Evolutionary conservation across 2,113 vertebrate species (phyloP).

Genomic region (Echinops telfairi): DNA sequence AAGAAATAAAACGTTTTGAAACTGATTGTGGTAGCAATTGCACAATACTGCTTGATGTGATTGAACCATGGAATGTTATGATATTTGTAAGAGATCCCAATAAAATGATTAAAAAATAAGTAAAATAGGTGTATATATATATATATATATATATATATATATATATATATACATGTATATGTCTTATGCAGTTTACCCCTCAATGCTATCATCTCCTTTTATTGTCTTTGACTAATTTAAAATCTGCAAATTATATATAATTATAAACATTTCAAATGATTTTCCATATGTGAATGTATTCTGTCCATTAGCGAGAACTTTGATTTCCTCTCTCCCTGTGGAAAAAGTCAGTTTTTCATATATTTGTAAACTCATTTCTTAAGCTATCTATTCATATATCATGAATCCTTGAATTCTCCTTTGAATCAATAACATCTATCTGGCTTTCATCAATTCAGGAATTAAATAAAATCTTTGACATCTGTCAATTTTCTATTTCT

Average conservation of each 20-base stretch:
- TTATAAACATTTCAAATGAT: neutral
- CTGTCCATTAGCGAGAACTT: neutral
- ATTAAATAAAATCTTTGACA: neutral
- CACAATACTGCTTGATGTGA: no score
- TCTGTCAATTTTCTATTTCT: neutral
- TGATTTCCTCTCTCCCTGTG: neutral
- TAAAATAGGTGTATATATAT: no score
- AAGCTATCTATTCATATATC: neutral
- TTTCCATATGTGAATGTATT: slow-evolving; percentile 9
- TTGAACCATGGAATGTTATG: no score
- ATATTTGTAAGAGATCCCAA: no score
- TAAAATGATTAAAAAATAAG: no score
- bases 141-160: no score
- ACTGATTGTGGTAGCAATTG: no score
- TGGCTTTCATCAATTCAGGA: slow-evolving; percentile 14
- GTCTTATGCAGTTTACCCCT: neutral
- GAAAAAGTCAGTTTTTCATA: slow-evolving; percentile 22
- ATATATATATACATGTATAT: no score
- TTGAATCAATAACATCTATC: slow-evolving; percentile 13
- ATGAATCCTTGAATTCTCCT: slow-evolving; percentile 7
- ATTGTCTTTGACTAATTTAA: slow-evolving; percentile 24
- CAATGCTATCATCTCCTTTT: neutral
- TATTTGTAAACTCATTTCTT: slow-evolving; percentile 10
- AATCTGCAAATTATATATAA: neutral
- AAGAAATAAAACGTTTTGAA: no score